These are phyloP conservation scores for Paguma larvata DNA, from an alignment of 2,797 vertebrate species.

Conservation along the genomic window DNA sequence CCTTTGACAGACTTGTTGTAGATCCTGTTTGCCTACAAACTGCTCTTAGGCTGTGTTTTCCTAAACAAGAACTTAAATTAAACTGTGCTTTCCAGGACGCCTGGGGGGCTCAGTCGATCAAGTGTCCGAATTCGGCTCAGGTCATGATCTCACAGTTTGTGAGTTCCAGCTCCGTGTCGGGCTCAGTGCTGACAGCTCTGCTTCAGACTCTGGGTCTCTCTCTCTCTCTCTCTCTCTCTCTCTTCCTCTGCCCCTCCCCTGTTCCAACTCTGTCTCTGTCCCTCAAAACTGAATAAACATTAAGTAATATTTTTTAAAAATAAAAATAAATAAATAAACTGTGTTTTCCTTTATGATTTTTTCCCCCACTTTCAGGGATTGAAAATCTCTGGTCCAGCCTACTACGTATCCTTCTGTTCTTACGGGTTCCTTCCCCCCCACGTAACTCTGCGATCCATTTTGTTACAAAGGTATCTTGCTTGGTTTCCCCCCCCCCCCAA, in stretches of 20 bases:
- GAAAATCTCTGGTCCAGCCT: not conserved
- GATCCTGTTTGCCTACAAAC: not conserved
- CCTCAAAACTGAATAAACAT: too few species aligned
- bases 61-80: not conserved
- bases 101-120: too few species aligned
- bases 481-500: accelerated
- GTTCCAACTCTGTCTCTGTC: too few species aligned
- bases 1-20: not conserved
- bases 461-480: accelerated
- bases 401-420: accelerated
- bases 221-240: too few species aligned
- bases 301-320: too few species aligned
- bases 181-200: too few species aligned
- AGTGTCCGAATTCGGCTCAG: too few species aligned
- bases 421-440: accelerated
- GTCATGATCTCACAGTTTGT: too few species aligned
- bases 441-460: too few species aligned
- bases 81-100: not conserved
- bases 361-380: not conserved
- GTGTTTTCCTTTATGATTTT: not conserved
- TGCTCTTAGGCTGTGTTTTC: not conserved
- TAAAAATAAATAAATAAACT: not conserved
- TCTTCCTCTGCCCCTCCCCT: too few species aligned
- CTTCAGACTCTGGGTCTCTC: too few species aligned
- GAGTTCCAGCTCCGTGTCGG: too few species aligned